Percentiles rank a stretch among this genome's conserved stretches.
phyloP scores from a whole-genome alignment of 2,888 invertebrate species.

The Physocephala rufipes region DNA sequence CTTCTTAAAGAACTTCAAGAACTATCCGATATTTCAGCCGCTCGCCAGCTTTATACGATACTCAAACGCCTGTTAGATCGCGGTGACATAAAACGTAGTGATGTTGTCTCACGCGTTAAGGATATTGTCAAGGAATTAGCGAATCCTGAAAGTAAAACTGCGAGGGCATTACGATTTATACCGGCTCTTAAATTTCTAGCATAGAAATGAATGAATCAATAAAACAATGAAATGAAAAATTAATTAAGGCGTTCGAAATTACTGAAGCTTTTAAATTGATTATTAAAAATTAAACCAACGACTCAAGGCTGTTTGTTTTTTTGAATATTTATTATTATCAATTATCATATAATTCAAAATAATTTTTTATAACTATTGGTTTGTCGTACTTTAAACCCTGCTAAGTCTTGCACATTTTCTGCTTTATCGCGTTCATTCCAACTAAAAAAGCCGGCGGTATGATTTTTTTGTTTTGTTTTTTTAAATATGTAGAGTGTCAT shows the following conservation, averaged over 20 bases:
- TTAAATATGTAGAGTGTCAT: no score
- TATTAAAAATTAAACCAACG: no score
- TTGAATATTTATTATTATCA: no score
- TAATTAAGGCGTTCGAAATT: not conserved
- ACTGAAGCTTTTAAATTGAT: not conserved
- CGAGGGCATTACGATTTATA: slow-evolving; percentile 57
- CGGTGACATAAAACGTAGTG: slow-evolving; percentile 59
- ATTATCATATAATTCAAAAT: no score
- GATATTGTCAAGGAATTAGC: slow-evolving; percentile 60
- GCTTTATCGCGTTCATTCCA: no score
- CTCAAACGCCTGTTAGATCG: slow-evolving; percentile 61
- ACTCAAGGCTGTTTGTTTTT: no score
- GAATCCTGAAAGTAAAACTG: slow-evolving; percentile 58
- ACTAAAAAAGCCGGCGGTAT: no score
- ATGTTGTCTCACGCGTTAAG: slow-evolving; percentile 61
- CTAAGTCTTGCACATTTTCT: no score
- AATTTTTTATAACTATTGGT: no score
- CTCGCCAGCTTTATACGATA: slow-evolving; percentile 61
- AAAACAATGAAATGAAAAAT: not conserved
- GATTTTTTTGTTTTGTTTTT: no score
- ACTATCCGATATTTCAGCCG: slow-evolving; percentile 58
- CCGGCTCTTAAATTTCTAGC: slow-evolving; percentile 62
- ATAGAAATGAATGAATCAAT: slow-evolving; percentile 33
- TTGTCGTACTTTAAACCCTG: no score
- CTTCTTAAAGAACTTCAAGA: slow-evolving; percentile 57